Evolutionary conservation across 2,113 vertebrate genomes (phyloP), one percentile per base, ranked within the genome.

Genomic region (Triplophysa siluroides): DNA sequence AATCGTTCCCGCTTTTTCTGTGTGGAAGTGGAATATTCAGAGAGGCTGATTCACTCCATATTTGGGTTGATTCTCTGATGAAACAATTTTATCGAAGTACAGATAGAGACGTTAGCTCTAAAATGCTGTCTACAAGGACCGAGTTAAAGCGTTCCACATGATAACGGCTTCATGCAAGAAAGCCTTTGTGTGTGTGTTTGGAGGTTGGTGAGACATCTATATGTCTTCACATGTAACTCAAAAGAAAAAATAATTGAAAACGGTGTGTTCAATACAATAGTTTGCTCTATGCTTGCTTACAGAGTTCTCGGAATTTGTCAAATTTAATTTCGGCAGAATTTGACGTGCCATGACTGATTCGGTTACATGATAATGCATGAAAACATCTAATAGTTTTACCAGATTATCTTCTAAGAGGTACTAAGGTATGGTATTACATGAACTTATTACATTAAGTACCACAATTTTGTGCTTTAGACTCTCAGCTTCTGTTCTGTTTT

Each of bases 311-410:
- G 79, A 81, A 66, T 74, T 75, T 65, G 38, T 58, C 71, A 81
- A 75, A 81, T 67, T 75, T 60, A 56, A 75, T 81, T 75, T 66
- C 43, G 58, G 19, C 14, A 26, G 29, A 63, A 72, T 65, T 74
- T 66, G 29, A 73, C 21, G 58, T 66, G 70, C 50, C 41, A 75
- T 75, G 62, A 74, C 61, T 73, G 69, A 74, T 80, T n/a, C 9
- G 19, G 52, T 80, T 66, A 58, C 29, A 64, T 74, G 71, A 68
- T 74, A 43, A 73, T 64, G 43, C 33, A 41, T 63, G 67, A 74
- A 52, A 73, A 80, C 69, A 65, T 80, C 61, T 72, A 41, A 41
- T 41, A 79, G 61, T 50, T 78, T 79, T 71, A 72, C 52, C 47
- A 13, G 69, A 80, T 80, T 45, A 66, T 62, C 41, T 62, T 45